Evolutionary conservation across 2,797 vertebrate genomes (phyloP).

Genomic region (Champsocephalus gunnari): DNA sequence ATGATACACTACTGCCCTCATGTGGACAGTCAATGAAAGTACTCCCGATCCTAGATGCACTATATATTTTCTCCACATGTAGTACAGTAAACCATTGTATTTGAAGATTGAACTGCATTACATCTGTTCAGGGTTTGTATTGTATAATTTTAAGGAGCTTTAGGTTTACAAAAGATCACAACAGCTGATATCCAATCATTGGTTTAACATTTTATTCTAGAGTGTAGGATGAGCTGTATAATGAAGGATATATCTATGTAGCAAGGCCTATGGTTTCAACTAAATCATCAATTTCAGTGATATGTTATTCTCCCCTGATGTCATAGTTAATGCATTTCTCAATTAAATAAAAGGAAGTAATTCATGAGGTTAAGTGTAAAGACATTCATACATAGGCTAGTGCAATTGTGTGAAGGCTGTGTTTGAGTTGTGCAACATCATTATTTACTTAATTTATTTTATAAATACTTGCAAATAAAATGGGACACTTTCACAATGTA

Average conservation of each 20-base stretch:
- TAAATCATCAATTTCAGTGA: no score
- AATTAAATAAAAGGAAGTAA: background rate
- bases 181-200: background rate
- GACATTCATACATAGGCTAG: background rate
- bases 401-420: background rate
- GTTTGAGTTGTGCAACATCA: background rate
- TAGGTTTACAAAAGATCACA: background rate
- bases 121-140: background rate
- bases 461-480: no score
- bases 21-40: slow-evolving; percentile 30
- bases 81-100: background rate
- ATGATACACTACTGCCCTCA: slow-evolving; percentile 55
- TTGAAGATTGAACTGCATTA: background rate
- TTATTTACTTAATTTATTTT: background rate
- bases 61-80: background rate
- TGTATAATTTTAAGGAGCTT: no score
- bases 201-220: background rate
- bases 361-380: no score
- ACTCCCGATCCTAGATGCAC: background rate
- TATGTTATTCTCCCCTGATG: background rate
- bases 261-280: no score
- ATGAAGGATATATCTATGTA: no score
- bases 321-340: background rate
- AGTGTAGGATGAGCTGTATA: background rate
- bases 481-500: background rate